Evolutionary conservation across 2,888 invertebrate species (phyloP), one percentile per base, ranked within the genome.

Genomic region (Byasa hedistus): DNA sequence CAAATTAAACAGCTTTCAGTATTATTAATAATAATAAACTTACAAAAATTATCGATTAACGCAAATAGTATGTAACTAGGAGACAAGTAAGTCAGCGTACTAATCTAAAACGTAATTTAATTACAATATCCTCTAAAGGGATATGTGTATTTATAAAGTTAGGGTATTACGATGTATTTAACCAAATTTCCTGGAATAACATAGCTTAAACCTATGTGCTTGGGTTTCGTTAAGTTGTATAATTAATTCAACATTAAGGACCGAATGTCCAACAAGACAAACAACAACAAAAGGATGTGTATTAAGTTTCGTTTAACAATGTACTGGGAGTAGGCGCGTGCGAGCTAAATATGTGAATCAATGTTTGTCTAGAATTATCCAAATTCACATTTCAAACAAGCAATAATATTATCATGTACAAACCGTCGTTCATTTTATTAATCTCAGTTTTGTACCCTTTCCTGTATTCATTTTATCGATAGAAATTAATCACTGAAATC

Each of bases 261-360:
- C 66, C 22, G 39, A 66, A 52, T 52, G 44, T 36, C 57, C 57
- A 52, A 51, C 44, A 61, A 36, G 32, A 23, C 52, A 23, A 65
- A 61, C 61, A 57, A 57, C 52, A 55, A 39, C 57, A 44, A 57
- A 63, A 21, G 62, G 57, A 63, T 63, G 48, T 24, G 44, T 57
- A 48, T 48, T 60, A 27, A n/a, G 57, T 56, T 57, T 63, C 48
- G 23, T 24, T 63, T 63, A 63, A 63, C 57, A 59, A 22, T 36
- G 12, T 57, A 32, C 36, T 15, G 12, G 21, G 19, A 15, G 27
- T 56, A 19, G 21, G 17, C 44, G 19, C 21, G 21, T 23, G 55
- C 15, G 3, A 15, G 1, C 55, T 23, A 55, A 55, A 12, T 44
- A 44, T 44, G 15, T 24, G 55, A 55, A 23, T 24, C 23, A 55